Percentiles rank a stretch among this genome's conserved stretches.
Conservation (phyloP, 1,140 invertebrate genomes). For the Cherax destructor region DNA sequence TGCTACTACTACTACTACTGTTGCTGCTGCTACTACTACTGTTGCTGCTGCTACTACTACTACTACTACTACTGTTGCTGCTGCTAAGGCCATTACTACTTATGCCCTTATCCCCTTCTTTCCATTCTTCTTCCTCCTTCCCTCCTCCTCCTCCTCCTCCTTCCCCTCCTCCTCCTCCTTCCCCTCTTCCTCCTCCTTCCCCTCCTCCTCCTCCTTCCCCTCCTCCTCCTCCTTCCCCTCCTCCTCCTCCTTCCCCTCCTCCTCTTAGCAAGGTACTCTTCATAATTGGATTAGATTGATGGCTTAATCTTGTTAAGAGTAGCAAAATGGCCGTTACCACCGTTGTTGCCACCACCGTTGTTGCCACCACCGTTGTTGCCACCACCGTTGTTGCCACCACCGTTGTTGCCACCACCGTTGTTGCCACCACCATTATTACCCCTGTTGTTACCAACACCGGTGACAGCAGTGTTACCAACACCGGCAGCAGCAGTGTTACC, state of each 20-base stretch:
- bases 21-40: background rate
- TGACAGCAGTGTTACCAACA: background rate
- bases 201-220: background rate
- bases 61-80: too few relatives aligned
- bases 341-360: too few relatives aligned
- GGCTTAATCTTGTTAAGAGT: constrained; percentile 50
- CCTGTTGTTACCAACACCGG: background rate
- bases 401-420: too few relatives aligned
- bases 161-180: background rate
- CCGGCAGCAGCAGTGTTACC: background rate
- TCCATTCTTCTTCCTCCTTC: background rate
- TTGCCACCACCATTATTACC: too few relatives aligned
- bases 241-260: background rate
- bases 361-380: background rate
- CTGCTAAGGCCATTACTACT: background rate
- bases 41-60: background rate
- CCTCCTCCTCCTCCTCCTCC: background rate
- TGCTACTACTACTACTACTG: background rate
- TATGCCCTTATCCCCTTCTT: background rate
- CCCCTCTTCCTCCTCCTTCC: background rate
- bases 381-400: too few relatives aligned
- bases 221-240: background rate
- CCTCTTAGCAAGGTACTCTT: background rate
- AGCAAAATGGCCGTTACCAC: constrained; percentile 27
- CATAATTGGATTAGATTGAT: constrained; percentile 60